A percentile compares a stretch with the other conserved stretches of the same genome.
phyloP scores from a whole-genome alignment of 1,140 invertebrate genomes.

The Macrotrachela quadricornifera region DNA sequence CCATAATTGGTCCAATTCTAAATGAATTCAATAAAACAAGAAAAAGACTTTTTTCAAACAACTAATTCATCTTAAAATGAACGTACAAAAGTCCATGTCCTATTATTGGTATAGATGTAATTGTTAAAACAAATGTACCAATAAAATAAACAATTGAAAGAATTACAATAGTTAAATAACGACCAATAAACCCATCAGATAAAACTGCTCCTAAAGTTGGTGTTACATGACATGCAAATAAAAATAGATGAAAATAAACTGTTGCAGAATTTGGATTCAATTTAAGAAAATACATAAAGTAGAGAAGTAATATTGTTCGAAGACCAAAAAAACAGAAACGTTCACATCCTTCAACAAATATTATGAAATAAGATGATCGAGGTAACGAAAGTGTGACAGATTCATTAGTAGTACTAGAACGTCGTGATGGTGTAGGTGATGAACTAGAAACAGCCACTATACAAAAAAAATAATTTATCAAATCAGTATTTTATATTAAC shows the following conservation, averaged over 20 bases:
- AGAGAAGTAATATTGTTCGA: conserved; percentile 32
- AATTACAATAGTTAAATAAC: conserved; percentile 66
- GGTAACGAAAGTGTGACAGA: no score
- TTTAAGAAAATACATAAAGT: conserved; percentile 23
- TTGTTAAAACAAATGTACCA: conserved; percentile 56
- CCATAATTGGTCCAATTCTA: no score
- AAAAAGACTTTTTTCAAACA: no score
- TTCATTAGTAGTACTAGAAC: no score
- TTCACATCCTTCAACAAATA: conserved; percentile 87
- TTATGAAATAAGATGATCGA: no score
- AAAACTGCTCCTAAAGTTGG: conserved; percentile 63
- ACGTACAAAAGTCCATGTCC: no score
- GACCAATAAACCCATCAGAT: conserved; percentile 63
- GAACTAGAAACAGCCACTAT: no score
- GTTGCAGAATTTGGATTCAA: conserved; percentile 46
- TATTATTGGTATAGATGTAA: conserved; percentile 38
- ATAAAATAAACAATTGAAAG: conserved; percentile 62
- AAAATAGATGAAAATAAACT: conserved; percentile 57
- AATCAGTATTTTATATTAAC: no score
- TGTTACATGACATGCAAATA: conserved; percentile 61
- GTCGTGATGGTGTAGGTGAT: no score
- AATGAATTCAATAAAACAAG: no score
- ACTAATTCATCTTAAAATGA: no score
- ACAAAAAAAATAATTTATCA: no score
- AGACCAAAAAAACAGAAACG: conserved; percentile 86